Evolutionary conservation across 2,888 invertebrate genomes (phyloP).

Genomic region (Ganaspis brasiliensis): DNA sequence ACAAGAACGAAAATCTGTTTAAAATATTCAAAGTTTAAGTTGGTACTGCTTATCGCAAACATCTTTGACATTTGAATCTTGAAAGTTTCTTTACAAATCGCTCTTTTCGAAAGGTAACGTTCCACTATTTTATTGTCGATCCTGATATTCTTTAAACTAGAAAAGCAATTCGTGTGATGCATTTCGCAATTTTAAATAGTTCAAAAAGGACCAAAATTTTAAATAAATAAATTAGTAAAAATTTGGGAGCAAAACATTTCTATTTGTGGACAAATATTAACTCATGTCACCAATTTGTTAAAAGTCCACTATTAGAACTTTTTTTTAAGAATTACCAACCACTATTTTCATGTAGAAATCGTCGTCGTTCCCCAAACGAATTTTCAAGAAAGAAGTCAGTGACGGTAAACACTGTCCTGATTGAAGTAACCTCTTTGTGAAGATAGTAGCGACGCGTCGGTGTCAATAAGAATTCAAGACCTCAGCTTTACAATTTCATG

Average conservation of each 20-base stretch:
- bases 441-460: constrained; percentile 1
- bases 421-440: constrained; percentile 11
- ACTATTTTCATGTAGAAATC: neutral
- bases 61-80: constrained; percentile 5
- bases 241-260: too few species aligned
- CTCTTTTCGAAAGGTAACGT: neutral
- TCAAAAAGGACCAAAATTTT: too few species aligned
- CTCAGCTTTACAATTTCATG: constrained; percentile 16
- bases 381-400: neutral
- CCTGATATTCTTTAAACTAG: neutral
- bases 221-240: too few species aligned
- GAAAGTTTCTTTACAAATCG: neutral
- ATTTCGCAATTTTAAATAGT: neutral
- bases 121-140: neutral
- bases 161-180: neutral
- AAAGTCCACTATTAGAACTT: too few species aligned
- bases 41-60: neutral
- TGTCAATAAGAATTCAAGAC: constrained; percentile 20
- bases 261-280: too few species aligned
- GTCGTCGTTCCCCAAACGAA: neutral
- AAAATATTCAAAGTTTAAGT: neutral
- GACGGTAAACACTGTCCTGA: constrained; percentile 5
- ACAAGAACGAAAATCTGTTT: too few species aligned
- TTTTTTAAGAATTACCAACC: neutral
- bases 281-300: too few species aligned